Evolutionary conservation across 2,113 vertebrate genomes (phyloP).

Genomic region (Rhea americana): DNA sequence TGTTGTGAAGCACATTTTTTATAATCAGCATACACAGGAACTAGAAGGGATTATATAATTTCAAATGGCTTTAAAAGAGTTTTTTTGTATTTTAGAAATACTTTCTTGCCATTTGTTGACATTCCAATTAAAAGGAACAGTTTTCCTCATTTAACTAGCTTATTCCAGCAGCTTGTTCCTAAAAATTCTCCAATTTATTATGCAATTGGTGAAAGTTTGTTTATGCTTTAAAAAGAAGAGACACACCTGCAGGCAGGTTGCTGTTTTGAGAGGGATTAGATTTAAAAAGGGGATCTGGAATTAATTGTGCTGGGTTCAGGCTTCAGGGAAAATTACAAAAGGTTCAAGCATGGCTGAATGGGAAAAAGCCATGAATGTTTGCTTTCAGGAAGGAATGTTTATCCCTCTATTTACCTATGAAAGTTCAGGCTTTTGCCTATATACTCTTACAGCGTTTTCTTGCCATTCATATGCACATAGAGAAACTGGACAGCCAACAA

Average conservation of each 20-base stretch:
- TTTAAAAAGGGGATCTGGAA: slow-evolving; percentile 79
- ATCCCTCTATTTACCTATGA: slow-evolving; percentile 67
- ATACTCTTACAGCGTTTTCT: slow-evolving; percentile 6
- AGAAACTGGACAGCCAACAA: background rate
- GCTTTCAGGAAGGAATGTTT: slow-evolving; percentile 80
- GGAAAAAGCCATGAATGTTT: slow-evolving; percentile 79
- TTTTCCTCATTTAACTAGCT: background rate
- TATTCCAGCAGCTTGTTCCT: background rate
- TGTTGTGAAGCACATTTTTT: background rate
- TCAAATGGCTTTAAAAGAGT: background rate
- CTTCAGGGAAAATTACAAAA: slow-evolving; percentile 78
- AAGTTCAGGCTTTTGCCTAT: slow-evolving; percentile 32
- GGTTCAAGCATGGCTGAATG: slow-evolving; percentile 78
- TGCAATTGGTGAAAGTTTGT: background rate
- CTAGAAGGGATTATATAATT: background rate
- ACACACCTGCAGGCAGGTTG: slow-evolving; percentile 81
- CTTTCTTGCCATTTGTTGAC: background rate
- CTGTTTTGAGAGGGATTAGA: slow-evolving; percentile 76
- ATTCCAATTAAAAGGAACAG: background rate
- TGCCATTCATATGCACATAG: slow-evolving; percentile 1
- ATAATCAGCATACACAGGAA: background rate
- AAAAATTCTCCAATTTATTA: background rate
- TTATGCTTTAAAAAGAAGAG: slow-evolving; percentile 40
- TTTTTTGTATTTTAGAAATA: background rate
- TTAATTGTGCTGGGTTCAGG: slow-evolving; percentile 82